These are phyloP conservation scores for Hydrozoanthus gracilis DNA, from an alignment of 92 coral and sea anemone species.

Conservation along the genomic window DNA sequence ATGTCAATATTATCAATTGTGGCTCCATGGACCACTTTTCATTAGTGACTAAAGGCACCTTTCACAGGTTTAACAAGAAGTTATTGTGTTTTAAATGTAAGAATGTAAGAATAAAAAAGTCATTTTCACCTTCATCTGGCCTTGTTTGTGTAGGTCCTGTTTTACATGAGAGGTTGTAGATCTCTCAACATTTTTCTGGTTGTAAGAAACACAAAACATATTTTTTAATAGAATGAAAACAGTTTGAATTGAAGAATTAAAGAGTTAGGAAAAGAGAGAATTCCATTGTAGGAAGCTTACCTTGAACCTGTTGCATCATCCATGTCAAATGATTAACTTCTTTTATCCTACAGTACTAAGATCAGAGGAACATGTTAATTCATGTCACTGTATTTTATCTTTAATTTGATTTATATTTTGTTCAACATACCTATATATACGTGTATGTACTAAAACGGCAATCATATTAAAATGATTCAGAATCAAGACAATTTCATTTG, in stretches of 20 bases:
- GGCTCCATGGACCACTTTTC: no score
- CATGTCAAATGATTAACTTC: not conserved
- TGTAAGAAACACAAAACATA: slow-evolving; percentile 4
- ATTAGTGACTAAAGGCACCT: no score
- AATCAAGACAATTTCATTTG: slow-evolving; percentile 23
- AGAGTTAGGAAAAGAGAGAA: slow-evolving; percentile 3
- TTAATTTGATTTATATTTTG: slow-evolving; percentile 9
- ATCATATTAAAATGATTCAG: slow-evolving; percentile 5
- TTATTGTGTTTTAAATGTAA: slow-evolving; percentile 11
- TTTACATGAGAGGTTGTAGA: slow-evolving; percentile 28
- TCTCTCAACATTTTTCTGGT: slow-evolving; percentile 27
- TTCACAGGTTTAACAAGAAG: no score
- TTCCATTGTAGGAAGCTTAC: slow-evolving; percentile 4
- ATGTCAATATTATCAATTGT: no score
- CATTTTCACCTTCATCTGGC: slow-evolving; percentile 24
- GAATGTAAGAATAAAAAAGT: slow-evolving; percentile 1
- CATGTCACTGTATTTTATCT: slow-evolving; percentile 19
- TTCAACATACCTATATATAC: no score
- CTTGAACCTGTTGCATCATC: slow-evolving; percentile 12
- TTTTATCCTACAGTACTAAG: no score
- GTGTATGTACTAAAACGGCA: not conserved
- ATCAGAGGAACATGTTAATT: not conserved
- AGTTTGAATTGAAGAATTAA: not conserved
- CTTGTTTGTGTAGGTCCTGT: slow-evolving; percentile 24
- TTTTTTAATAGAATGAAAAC: slow-evolving; percentile 14